Base-by-base conservation (phyloP, 2,113 vertebrate species). In the Himantopus leucocephalus region DNA sequence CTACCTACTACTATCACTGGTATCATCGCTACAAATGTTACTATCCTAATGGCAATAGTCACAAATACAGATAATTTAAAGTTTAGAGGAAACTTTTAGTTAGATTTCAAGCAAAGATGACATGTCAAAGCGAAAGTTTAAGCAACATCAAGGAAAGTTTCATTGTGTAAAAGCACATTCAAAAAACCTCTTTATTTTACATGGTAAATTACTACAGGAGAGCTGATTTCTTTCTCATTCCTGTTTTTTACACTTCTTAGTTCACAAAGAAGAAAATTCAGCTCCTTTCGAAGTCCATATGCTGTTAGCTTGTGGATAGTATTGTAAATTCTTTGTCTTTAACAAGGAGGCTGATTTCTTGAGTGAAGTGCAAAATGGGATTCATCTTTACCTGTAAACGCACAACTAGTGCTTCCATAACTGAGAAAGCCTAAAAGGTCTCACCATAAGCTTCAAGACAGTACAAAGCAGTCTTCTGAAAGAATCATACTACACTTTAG, bases 111-210 rank as follows among this genome's bases (percentile, higher is more conserved):
- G 5, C 5, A 67, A 79, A 88, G 9, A 23, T 22, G 6, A 67
- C 79, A 79, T 4, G 64, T 75, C 34, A 88, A 73, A 84, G 5
- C 18, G 64, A 85, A 84, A 75, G 1, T 21, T 76, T 53, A 66
- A 58, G 4, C 8, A 74, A 45, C 32, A 55, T 47, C 3, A 60
- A 84, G 3, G 29, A 48, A 92, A 79, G 47, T 12, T 71, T 68
- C 52, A 27, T 35, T 64, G 3, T 22, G 4, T 53, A 85, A 82
- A 87, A 81, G 9, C 2, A 5, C 3, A n/a, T 39, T 53, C 12
- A 70, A 48, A 41, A 26, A 5, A 0, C 0, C 3, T 8, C 5
- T 6, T 14, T 5, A 4, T 37, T 84, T 73, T 45, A 59, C 29
- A 14, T 59, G 5, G 19, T 60, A 63, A 70, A 58, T 48, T 85